Evolutionary conservation across 2,113 vertebrate genomes (phyloP), one percentile per base, ranked within the genome.

Genomic region (Elanoides forficatus): DNA sequence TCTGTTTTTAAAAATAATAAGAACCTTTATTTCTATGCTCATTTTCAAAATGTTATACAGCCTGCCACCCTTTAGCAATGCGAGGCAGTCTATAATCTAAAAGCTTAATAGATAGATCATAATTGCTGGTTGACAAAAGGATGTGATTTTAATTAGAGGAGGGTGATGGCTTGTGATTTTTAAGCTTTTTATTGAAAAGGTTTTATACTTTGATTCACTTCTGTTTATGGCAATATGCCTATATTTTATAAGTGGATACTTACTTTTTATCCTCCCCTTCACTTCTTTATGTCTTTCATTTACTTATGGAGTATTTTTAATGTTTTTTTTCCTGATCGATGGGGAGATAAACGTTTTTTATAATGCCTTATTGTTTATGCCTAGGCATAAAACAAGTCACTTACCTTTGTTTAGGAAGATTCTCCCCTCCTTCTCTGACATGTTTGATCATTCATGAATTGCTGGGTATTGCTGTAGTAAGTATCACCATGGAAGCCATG

Each of bases 231-330:
- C 43, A 65, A 34, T 71, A 58, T 73, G 63, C 8, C 34, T 83
- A 6, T 50, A 47, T 92, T 92, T 95, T 86, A 48, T 66, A 56
- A 95, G 36, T 5, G 13, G 25, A 38, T 58, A 15, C 42, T 92
- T 88, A 72, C 2, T 53, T 93, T 76, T 95, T 78, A 95, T 87
- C 63, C 32, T 88, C 34, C 45, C 20, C 91, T 85, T 88, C 32
- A 22, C 63, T 93, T 86, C 43, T 92, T 90, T 78, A 89, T 60
- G 30, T 15, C 45, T 95, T 90, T 90, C 67, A 53, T 93, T 97
- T 92, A 60, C 9, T 93, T 58, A 71, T 3, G 19, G 17, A 81
- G 11, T 29, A 52, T 53, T 67, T 91, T 88, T 86, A 3, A 22
- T 25, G 34, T 2, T 2, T 1, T 22, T 93, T 73, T 36, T 2